phyloP scores from a whole-genome alignment of 2,888 invertebrate genomes.

The Drosophila birchii region DNA sequence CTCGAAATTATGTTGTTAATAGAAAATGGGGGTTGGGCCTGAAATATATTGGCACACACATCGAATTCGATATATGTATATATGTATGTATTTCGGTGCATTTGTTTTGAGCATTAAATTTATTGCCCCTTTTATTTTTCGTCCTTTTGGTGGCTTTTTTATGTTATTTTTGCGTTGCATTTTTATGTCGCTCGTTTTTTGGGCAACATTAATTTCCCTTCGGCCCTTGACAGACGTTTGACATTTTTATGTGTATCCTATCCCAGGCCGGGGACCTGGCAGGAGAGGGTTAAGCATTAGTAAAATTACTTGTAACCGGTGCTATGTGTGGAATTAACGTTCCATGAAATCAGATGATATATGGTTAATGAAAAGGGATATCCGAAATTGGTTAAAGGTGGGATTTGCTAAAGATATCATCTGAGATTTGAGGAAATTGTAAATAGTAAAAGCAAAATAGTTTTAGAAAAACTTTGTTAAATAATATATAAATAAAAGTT shows the following conservation, averaged over 20 bases:
- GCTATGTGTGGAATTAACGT: conserved; percentile 52
- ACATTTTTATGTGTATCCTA: conserved; percentile 59
- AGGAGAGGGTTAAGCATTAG: conserved; percentile 62
- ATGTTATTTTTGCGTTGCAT: conserved; percentile 76
- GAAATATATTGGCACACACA: conserved; percentile 28
- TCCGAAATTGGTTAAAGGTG: background rate
- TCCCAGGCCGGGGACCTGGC: background rate
- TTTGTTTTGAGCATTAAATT: conserved; percentile 62
- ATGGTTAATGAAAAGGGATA: conserved; percentile 37
- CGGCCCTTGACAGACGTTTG: conserved; percentile 74
- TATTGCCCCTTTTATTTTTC: conserved; percentile 57
- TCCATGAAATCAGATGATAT: conserved; percentile 64
- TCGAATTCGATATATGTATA: conserved; percentile 9
- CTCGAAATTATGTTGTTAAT: conserved; percentile 80
- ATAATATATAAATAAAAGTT: background rate
- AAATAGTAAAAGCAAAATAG: background rate
- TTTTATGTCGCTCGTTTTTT: conserved; percentile 59
- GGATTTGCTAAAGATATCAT: background rate
- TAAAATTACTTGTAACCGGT: conserved; percentile 63
- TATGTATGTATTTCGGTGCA: conserved; percentile 31
- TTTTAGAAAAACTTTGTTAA: background rate
- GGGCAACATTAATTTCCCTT: conserved; percentile 66
- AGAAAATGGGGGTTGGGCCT: conserved; percentile 51
- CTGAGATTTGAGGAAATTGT: background rate
- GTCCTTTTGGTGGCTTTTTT: conserved; percentile 67